Evolutionary conservation across 2,888 invertebrate species (phyloP), one percentile per base, ranked within the genome.

Genomic region (Mythimna lalbum): DNA sequence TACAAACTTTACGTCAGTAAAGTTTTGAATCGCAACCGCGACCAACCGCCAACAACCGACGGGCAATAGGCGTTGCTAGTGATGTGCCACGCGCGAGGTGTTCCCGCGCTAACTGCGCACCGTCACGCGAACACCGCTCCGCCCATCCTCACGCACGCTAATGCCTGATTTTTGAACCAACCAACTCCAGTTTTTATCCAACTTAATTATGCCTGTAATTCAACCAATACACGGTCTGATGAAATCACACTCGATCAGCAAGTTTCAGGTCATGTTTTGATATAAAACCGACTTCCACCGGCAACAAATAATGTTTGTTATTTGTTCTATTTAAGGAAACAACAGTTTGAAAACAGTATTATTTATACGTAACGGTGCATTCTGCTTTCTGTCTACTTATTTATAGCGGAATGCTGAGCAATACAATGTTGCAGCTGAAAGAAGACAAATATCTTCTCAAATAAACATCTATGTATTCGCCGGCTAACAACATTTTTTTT

Each of bases 41-140:
- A 78, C 83, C 86, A 87, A 90, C 89, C 88, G 88, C 86, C 86
- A 85, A 78, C 85, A 88, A 85, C 87, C 82, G 81, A 74, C 83
- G 83, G 82, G 90, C 89, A 91, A 93, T 93, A 95, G 95, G 94
- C 95, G 95, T 95, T 91, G 90, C 93, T 94, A 93, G 94, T 94
- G 95, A 94, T 93, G 94, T 94, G 90, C 93, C 90, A 90, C 87
- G 88, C 87, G 84, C 90, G 91, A 94, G 95, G 94, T 95, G 94
- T 94, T 93, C 92, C 93, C 90, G 89, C 87, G 88, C 88, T 95
- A 94, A 96, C 93, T 94, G 94, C 94, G 85, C 84, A 71, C 64
- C 83, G 88, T 88, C 96, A 95, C 96, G 95, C 95, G 89, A 96
- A 75, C 80, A 63, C 88, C 83, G 93, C 95, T 92, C 96, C 96